A percentile compares a stretch with the other conserved stretches of the same genome.
These are phyloP conservation scores for Thomomys bottae DNA, from an alignment of 2,113 vertebrate genomes.

Conservation along the genomic window DNA sequence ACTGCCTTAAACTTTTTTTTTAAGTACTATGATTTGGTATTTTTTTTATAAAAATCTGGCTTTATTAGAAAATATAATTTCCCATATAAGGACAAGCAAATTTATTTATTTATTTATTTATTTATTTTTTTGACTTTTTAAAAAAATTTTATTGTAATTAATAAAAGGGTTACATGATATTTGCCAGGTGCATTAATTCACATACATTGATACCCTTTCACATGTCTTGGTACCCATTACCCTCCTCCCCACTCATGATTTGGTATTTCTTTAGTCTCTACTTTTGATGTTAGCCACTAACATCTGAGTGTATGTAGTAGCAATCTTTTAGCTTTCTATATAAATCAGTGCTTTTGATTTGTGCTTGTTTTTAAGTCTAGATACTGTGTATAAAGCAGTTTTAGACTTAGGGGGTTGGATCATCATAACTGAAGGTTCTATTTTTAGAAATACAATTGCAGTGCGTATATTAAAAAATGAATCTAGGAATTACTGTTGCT, in stretches of 20 bases:
- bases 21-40: not conserved
- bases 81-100: no score
- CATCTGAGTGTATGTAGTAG: constrained; percentile 47
- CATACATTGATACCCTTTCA: no score
- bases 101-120: no score
- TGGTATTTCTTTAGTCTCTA: constrained; percentile 33
- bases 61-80: no score
- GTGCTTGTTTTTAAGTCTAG: constrained; percentile 42
- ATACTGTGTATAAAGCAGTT: constrained; percentile 80
- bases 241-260: no score
- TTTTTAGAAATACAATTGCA: not conserved
- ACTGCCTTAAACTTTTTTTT: not conserved
- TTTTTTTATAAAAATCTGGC: no score
- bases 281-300: constrained; percentile 61
- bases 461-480: not conserved
- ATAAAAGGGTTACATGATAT: no score
- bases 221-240: no score
- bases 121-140: no score
- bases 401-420: constrained; percentile 75
- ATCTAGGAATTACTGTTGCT: not conserved
- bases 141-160: no score
- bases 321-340: constrained; percentile 47
- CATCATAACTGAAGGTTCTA: constrained; percentile 22
- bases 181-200: no score
- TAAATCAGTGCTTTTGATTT: constrained; percentile 63